Conservation (phyloP, 2,888 invertebrate species). For the Pandemis cinnamomeana region DNA sequence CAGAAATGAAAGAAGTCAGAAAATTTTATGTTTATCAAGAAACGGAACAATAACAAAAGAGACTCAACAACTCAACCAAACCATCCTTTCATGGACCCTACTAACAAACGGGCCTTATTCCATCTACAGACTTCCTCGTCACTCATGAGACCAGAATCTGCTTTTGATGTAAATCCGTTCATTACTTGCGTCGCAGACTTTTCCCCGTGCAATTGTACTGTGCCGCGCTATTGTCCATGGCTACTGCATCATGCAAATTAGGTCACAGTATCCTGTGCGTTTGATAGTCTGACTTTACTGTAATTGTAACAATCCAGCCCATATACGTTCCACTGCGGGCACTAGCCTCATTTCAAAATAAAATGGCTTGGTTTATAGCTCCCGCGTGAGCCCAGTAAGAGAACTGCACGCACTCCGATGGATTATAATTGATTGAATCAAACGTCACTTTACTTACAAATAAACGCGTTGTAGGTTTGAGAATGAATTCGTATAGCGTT, state of each 20-base stretch:
- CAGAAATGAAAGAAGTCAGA: too few relatives aligned
- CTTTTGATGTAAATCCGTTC: background rate
- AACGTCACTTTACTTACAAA: too few relatives aligned
- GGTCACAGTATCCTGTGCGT: constrained; percentile 51
- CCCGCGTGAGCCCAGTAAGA: too few relatives aligned
- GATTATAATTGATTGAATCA: too few relatives aligned
- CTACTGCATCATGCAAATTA: constrained; percentile 66
- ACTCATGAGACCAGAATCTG: background rate
- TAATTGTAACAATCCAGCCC: too few relatives aligned
- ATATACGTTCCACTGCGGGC: too few relatives aligned
- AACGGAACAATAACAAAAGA: background rate
- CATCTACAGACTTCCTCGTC: background rate
- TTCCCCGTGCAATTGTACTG: constrained; percentile 42
- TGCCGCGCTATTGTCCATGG: constrained; percentile 46
- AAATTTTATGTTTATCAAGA: too few relatives aligned
- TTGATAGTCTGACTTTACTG: constrained; percentile 47
- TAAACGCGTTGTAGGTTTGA: too few relatives aligned
- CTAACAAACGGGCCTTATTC: background rate
- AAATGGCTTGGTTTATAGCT: too few relatives aligned
- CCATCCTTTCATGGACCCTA: background rate
- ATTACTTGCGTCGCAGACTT: constrained; percentile 41
- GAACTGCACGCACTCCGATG: too few relatives aligned
- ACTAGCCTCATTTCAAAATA: too few relatives aligned
- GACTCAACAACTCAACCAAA: background rate
- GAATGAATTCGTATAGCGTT: too few relatives aligned